These are phyloP conservation scores for Ennomos quercinarius DNA, from an alignment of 2,888 invertebrate genomes.

Conservation along the genomic window DNA sequence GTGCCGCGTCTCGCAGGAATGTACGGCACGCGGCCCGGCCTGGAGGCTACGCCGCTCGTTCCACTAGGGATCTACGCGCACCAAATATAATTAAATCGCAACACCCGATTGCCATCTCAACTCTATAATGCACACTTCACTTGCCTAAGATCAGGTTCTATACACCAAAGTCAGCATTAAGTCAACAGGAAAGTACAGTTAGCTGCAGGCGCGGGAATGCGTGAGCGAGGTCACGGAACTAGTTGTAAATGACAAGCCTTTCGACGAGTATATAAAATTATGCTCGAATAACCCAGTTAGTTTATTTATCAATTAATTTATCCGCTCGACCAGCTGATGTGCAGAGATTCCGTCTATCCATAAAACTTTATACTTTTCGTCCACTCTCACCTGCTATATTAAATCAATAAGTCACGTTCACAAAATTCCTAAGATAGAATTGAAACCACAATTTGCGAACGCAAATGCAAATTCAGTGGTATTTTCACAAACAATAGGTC, in stretches of 20 bases:
- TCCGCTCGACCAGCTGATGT: conserved; percentile 3
- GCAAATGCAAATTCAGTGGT: conserved; percentile 32
- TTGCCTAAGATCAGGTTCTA: conserved; percentile 83
- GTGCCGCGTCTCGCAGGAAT: conserved; percentile 64
- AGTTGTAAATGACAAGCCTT: conserved; percentile 84
- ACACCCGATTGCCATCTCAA: conserved; percentile 75
- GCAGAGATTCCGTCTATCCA: conserved; percentile 13
- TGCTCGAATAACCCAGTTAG: conserved; percentile 64
- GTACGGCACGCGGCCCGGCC: conserved; percentile 68
- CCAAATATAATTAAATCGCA: conserved; percentile 84
- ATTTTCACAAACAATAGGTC: conserved; percentile 54
- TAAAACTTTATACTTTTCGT: conserved; percentile 34
- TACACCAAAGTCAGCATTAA: conserved; percentile 84
- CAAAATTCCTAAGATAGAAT: conserved; percentile 37
- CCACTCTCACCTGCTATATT: conserved; percentile 11
- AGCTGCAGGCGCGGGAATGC: conserved; percentile 85
- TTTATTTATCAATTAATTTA: conserved; percentile 28
- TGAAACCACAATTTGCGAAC: conserved; percentile 8
- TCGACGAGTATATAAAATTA: conserved; percentile 71
- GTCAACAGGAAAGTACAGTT: conserved; percentile 85
- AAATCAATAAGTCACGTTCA: conserved; percentile 32
- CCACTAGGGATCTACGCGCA: conserved; percentile 66
- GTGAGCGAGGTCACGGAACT: conserved; percentile 86
- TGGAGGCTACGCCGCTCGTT: conserved; percentile 60
- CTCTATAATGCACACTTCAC: conserved; percentile 79